Base-by-base conservation (phyloP, 2,888 invertebrate genomes). In the Dryococelus australis region DNA sequence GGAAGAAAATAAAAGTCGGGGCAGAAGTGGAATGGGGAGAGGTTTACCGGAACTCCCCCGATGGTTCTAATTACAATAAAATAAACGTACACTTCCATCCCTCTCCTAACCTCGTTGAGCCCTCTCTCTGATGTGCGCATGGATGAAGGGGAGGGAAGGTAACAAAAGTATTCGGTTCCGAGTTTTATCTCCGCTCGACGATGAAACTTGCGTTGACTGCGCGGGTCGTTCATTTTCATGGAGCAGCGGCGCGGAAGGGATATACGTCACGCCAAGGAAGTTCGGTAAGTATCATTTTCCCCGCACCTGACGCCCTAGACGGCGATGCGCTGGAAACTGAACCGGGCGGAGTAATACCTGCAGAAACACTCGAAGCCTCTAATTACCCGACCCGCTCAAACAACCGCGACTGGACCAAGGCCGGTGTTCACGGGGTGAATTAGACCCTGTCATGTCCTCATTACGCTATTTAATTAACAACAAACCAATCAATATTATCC, bases 1-100 rank as follows among this genome's bases (percentile, higher is more conserved):
- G 24, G 65, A 65, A 65, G 65, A 65, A 65, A 65, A 65, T 65
- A 65, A 65, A 65, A 65, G 65, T 20, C n/a, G 65, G 65, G 65
- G 65, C 65, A 65, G 65, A 65, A 8, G n/a, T 20, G 24, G 65
- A 20, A 65, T 1, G 65, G 65, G 65, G 51, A 35, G 65, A n/a
- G 65, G 65, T n/a, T 65, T 65, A 20, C 65, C 65, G 65, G 20
- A 65, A 65, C 20, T n/a, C n/a, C n/a, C 65, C 65, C 16, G 12
- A 20, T 16, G 65, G 65, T 65, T 65, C 65, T 65, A 65, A 65
- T 65, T 65, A 65, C 65, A 65, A 65, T 65, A 65, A 65, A 65
- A 65, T 65, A 65, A 65, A 65, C 65, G 1, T 8, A 8, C 20
- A 3, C 65, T 2, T 1, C 20, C n/a, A 0, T 24, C n/a, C 65